Conservation (phyloP, 2,113 vertebrate genomes). For the Fukomys damarensis region DNA sequence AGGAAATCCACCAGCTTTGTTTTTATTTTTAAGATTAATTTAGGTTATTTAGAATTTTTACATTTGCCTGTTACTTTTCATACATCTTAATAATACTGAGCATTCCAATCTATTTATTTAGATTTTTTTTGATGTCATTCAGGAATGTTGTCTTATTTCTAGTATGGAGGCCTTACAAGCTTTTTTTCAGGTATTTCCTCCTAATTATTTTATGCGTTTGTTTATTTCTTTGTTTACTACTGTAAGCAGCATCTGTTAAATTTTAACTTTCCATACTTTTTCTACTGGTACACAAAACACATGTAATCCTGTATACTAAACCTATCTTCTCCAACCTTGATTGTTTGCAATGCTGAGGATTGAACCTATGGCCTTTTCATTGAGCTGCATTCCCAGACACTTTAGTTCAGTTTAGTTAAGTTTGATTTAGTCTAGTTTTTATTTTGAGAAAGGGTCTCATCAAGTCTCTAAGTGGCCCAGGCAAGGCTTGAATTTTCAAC, state of each 20-base stretch:
- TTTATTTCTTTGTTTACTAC: background rate
- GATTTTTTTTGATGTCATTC: background rate
- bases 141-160: background rate
- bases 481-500: too few species aligned
- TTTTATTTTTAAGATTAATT: background rate
- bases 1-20: background rate
- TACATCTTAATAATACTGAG: background rate
- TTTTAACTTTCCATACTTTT: background rate
- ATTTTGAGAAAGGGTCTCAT: too few species aligned
- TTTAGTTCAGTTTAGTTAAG: too few species aligned
- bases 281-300: background rate
- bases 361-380: too few species aligned
- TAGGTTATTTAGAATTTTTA: background rate
- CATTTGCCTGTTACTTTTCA: background rate
- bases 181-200: background rate
- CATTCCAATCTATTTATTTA: background rate
- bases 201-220: background rate
- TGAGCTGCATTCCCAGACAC: too few species aligned
- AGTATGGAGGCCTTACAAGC: background rate
- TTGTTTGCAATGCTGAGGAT: background rate
- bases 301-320: background rate
- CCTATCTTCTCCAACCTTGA: background rate
- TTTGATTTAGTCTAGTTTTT: too few species aligned
- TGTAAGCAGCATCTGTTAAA: background rate
- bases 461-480: too few species aligned